Conservation (phyloP, 2,888 invertebrate species). For the Azorinus chamasolen region DNA sequence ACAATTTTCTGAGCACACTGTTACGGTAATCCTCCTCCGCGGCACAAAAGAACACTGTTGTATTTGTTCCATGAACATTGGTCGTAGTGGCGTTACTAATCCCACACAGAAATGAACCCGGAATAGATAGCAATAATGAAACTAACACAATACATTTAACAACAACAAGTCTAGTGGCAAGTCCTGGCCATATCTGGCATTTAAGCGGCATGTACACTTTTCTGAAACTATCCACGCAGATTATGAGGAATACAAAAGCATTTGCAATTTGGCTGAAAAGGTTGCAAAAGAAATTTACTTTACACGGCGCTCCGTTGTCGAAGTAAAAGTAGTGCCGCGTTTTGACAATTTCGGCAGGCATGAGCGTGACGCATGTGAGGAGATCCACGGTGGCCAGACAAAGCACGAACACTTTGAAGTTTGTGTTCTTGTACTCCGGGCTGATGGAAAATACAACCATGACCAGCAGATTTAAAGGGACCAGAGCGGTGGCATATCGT, state of each 20-base stretch:
- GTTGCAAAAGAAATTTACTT: conserved; percentile 57
- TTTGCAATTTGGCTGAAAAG: conserved; percentile 34
- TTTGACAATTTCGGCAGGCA: conserved; percentile 56
- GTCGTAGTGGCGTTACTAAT: conserved; percentile 20
- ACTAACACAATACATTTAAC: conserved; percentile 19
- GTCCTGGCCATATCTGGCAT: conserved; percentile 46
- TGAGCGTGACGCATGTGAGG: conserved; percentile 38
- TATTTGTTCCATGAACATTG: conserved; percentile 29
- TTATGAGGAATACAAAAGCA: conserved; percentile 40
- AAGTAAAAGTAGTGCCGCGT: conserved; percentile 40
- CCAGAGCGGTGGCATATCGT: conserved; percentile 37
- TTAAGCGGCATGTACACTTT: conserved; percentile 59
- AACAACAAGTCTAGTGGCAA: conserved; percentile 42
- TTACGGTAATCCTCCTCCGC: conserved; percentile 37
- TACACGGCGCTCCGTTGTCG: conserved; percentile 35
- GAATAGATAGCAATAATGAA: conserved; percentile 32
- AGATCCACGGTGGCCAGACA: conserved; percentile 45
- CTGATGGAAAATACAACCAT: conserved; percentile 38
- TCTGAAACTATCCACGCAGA: conserved; percentile 52
- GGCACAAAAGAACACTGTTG: conserved; percentile 45
- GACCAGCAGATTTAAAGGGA: conserved; percentile 49
- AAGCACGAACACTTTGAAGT: conserved; percentile 54
- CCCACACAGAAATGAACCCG: conserved; percentile 54
- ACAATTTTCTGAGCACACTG: conserved; percentile 28
- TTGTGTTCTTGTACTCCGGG: conserved; percentile 46